phyloP scores from a whole-genome alignment of 2,797 vertebrate species.

The Nyctibius grandis region DNA sequence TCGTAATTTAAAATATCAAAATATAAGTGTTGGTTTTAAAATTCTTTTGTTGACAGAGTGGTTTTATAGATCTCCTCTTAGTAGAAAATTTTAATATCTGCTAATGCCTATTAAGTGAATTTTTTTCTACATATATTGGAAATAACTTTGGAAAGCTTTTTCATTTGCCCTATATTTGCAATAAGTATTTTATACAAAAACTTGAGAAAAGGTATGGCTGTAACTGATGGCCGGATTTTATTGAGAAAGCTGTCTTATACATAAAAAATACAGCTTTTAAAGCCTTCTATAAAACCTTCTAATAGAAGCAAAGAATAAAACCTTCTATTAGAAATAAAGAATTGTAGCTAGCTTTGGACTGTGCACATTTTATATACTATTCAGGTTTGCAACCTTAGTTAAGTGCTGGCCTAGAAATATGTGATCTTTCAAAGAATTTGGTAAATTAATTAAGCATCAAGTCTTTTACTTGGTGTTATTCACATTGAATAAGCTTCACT shows the following conservation, averaged over 20 bases:
- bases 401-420: neutral
- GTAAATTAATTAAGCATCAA: neutral
- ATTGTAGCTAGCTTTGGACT: neutral
- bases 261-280: neutral
- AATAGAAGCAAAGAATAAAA: neutral
- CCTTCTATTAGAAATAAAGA: neutral
- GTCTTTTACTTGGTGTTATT: neutral
- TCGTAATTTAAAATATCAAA: neutral
- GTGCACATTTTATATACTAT: neutral
- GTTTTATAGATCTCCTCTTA: neutral
- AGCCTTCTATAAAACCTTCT: neutral
- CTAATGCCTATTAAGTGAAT: neutral
- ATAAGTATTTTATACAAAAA: neutral
- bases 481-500: neutral
- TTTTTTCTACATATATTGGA: neutral
- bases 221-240: neutral
- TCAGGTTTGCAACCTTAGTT: neutral
- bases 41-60: neutral
- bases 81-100: neutral
- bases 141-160: neutral
- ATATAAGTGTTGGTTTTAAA: neutral
- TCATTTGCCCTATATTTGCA: neutral
- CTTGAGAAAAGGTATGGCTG: neutral
- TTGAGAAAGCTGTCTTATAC: neutral
- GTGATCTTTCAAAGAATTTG: neutral